Evolutionary conservation across 2,113 vertebrate species (phyloP), one percentile per base, ranked within the genome.

Genomic region (Varanus komodoensis): DNA sequence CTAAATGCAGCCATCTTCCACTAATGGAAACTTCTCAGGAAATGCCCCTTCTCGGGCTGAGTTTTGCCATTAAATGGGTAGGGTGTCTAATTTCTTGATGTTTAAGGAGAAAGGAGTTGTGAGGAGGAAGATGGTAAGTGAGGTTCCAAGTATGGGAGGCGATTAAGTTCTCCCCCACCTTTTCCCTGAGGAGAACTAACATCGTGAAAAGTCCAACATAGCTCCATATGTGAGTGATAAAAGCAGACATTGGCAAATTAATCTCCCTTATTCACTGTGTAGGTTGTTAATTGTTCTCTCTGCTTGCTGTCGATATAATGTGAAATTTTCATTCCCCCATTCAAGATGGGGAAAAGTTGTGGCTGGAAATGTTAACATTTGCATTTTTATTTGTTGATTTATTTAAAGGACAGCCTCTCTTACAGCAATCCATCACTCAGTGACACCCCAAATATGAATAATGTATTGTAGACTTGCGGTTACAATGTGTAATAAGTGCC

Each of bases 341-440:
- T 97, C 97, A 97, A 97, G 96, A 97, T 95, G 95, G 96, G 83
- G 92, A 96, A 97, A 97, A 97, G 96, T 98, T 97, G 96, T 97
- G 96, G 96, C 96, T 97, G 97, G 97, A 98, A 98, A 98, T 98
- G 97, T 98, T 98, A 98, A 97, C 97, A 98, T 98, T 98, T 98
- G 97, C 97, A 98, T 98, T 97, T 98, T 98, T 98, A 98, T 98
- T 98, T 98, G 97, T 98, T 98, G 97, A 98, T 98, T 98, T 98
- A 98, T 98, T 97, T 98, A 98, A 98, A 98, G 96, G 97, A 98
- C 97, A 97, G 97, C 97, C 95, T 98, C 95, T 97, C 95, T 97
- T 97, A 96, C 96, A 97, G 97, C 96, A 98, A 98, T 98, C 97
- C 97, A 98, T 98, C 97, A 97, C 96, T 96, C 95, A 94, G 95